Conservation (phyloP, 1,140 invertebrate species). For the Papilio helenus region DNA sequence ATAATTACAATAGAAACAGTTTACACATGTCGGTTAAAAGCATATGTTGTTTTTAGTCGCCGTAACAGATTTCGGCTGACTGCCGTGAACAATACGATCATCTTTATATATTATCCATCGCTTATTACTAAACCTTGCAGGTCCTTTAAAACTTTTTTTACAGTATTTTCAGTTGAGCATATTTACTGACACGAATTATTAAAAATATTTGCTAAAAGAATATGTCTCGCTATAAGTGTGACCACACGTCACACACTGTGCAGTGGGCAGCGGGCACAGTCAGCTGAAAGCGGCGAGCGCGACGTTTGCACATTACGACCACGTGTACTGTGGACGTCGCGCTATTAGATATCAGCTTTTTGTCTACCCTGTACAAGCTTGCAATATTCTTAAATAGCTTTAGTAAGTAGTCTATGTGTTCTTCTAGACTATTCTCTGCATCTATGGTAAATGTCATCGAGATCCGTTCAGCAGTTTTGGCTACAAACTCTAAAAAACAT, state of each 20-base stretch:
- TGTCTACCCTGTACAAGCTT: conserved; percentile 41
- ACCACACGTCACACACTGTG: conserved; percentile 37
- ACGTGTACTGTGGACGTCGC: conserved; percentile 63
- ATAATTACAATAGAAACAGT: too few relatives aligned
- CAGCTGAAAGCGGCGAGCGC: conserved; percentile 77
- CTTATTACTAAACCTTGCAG: too few relatives aligned
- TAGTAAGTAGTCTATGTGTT: too few relatives aligned
- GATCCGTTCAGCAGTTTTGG: too few relatives aligned
- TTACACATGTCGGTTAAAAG: too few relatives aligned
- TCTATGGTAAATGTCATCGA: too few relatives aligned
- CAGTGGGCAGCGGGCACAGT: conserved; percentile 57
- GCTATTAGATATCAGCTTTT: conserved; percentile 49
- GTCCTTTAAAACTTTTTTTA: not conserved
- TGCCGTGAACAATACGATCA: too few relatives aligned
- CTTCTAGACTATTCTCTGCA: too few relatives aligned
- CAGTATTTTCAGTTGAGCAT: not conserved
- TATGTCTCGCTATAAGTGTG: conserved; percentile 47
- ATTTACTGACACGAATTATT: not conserved
- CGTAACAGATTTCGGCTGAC: too few relatives aligned
- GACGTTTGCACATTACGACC: conserved; percentile 80
- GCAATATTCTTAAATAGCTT: conserved; percentile 29
- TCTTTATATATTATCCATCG: too few relatives aligned
- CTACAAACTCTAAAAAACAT: too few relatives aligned
- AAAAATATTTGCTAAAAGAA: not conserved
- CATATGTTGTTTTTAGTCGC: too few relatives aligned